A percentile compares a stretch with the other conserved stretches of the same genome.
Evolutionary conservation across 1,140 invertebrate genomes (phyloP).

Genomic region (Sitobion miscanthi): DNA sequence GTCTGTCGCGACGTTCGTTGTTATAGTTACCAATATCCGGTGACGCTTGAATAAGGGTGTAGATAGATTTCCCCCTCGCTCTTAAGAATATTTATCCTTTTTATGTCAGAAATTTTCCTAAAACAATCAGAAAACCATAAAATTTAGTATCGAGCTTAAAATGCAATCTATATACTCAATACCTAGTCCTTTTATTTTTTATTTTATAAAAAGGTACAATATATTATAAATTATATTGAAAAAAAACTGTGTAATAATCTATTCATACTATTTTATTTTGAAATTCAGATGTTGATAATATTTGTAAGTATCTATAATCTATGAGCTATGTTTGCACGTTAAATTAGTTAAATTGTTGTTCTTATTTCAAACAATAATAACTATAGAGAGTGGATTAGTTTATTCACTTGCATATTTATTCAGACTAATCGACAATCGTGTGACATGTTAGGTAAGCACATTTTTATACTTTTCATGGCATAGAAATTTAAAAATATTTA

Average conservation of each 20-base stretch:
- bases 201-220: neutral
- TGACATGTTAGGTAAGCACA: too few species aligned
- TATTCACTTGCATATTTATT: too few species aligned
- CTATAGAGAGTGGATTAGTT: too few species aligned
- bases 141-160: neutral
- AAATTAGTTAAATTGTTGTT: neutral
- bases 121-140: neutral
- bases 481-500: too few species aligned
- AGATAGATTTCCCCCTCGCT: neutral
- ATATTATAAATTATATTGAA: too few species aligned
- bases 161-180: neutral
- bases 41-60: neutral
- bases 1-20: neutral
- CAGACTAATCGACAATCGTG: too few species aligned
- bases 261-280: too few species aligned
- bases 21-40: neutral
- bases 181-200: neutral
- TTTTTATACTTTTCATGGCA: too few species aligned
- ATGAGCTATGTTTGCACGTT: neutral
- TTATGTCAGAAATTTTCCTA: neutral
- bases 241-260: neutral
- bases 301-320: neutral
- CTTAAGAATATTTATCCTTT: neutral
- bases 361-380: too few species aligned
- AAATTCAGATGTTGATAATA: neutral